Base-by-base conservation (phyloP, 2,113 vertebrate genomes). In the Lonchura striata region DNA sequence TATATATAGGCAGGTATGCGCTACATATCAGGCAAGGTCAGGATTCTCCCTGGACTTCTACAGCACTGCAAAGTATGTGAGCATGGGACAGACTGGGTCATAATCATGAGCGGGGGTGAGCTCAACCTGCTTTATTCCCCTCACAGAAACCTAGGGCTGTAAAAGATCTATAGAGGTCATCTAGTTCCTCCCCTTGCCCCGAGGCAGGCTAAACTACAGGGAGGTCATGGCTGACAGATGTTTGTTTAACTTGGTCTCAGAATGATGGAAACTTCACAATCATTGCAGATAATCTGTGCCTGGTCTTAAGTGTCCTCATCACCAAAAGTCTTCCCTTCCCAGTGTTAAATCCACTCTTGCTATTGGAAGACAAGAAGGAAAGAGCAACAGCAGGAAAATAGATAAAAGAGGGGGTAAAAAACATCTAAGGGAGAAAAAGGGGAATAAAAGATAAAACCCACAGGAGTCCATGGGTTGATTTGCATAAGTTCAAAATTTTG, bases 221-320 rank as follows among this genome's bases (percentile, higher is more conserved):
- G 79, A 80, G 66, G 79, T 93, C 85, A 72, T 1, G 71, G 39
- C 66, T 90, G 59, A 85, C 66, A 93, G 82, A 77, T 68, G 72
- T 93, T 97, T 92, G 76, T 93, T 94, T 92, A 93, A 75, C 88
- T 90, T 83, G 80, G 57, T 78, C 42, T 88, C 42, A 21, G 27
- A 69, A 69, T 81, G 76, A 92, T 70, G 64, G 80, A 86, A 92
- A 83, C 10, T 66, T 72, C 14, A 61, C 31, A 65, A 46, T 25
- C 12, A 35, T 13, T 53, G 92, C 33, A 80, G 75, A 77, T 71
- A 85, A 82, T 65, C 44, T 82, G 41, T 69, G 79, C 42, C 75
- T 65, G 20, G n/a, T 69, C 20, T 52, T 76, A 50, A 41, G 49
- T 7, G 61, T 87, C 33, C 53, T 57, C 54, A n/a, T 23, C 0